phyloP scores from a whole-genome alignment of 2,113 vertebrate genomes.

The Forbesichthys papilliferus region DNA sequence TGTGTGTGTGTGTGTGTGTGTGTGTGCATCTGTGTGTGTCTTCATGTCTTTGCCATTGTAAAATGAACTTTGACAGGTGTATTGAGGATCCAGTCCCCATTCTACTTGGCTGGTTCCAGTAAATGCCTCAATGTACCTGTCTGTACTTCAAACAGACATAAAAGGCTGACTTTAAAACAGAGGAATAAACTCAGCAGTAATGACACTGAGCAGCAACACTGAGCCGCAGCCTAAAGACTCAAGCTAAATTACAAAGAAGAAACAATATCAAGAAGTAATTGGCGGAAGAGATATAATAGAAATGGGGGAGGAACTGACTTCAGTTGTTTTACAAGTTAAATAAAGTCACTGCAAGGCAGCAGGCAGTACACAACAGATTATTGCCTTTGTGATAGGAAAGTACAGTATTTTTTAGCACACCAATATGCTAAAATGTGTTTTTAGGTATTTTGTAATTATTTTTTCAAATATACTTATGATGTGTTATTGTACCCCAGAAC shows the following conservation, averaged over 20 bases:
- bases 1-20: constrained; percentile 14
- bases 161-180: constrained; percentile 29
- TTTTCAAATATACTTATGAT: no score
- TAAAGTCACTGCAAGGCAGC: no score
- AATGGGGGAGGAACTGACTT: constrained; percentile 7
- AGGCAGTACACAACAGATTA: no score
- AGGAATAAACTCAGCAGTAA: constrained; percentile 1
- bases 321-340: no score
- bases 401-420: no score
- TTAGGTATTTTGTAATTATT: no score
- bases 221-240: neutral
- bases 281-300: neutral
- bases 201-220: constrained; percentile 15
- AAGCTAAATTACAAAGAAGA: constrained; percentile 29
- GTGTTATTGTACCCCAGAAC: no score
- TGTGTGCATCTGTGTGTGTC: constrained; percentile 18
- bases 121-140: constrained; percentile 56
- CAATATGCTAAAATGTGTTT: no score
- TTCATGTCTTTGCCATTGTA: constrained; percentile 36
- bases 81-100: constrained; percentile 43
- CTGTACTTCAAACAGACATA: constrained; percentile 46
- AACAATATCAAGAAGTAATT: neutral
- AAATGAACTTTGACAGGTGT: constrained; percentile 48
- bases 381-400: no score
- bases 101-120: constrained; percentile 42